Conservation (phyloP, 2,888 invertebrate species). For the Cosmia trapezina region DNA sequence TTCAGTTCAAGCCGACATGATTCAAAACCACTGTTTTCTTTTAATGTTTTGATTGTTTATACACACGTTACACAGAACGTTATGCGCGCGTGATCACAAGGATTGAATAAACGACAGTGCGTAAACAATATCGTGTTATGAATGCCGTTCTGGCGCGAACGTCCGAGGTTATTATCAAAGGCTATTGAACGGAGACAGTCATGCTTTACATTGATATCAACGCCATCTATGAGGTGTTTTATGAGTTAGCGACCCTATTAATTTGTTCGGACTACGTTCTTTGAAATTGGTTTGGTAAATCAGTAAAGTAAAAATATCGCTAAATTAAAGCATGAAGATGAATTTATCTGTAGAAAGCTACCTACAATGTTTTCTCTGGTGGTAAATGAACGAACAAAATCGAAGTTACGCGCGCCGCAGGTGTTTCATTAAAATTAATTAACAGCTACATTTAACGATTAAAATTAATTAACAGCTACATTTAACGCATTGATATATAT, state of each 20-base stretch:
- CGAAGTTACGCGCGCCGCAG: not conserved
- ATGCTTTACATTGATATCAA: slow-evolving; percentile 41
- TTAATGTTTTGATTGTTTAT: slow-evolving; percentile 45
- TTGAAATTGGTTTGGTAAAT: not conserved
- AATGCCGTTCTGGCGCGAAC: slow-evolving; percentile 72
- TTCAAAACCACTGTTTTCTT: slow-evolving; percentile 41
- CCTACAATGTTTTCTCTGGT: too few relatives aligned
- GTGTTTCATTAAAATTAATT: not conserved
- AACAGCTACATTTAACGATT: not conserved
- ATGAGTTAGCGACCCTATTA: not conserved
- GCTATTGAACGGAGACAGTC: slow-evolving; percentile 75
- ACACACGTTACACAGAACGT: slow-evolving; percentile 45
- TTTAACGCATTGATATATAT: too few relatives aligned
- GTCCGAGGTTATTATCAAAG: slow-evolving; percentile 71
- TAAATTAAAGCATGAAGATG: not conserved
- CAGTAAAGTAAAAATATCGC: not conserved
- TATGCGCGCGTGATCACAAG: slow-evolving; percentile 66
- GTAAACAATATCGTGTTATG: slow-evolving; percentile 78
- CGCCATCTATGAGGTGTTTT: slow-evolving; percentile 55
- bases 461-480: too few relatives aligned
- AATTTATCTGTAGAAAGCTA: slow-evolving; percentile 4
- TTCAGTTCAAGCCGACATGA: slow-evolving; percentile 44
- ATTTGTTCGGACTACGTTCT: not conserved
- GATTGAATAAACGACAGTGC: slow-evolving; percentile 73
- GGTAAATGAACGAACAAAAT: slow-evolving; percentile 15